Base-by-base conservation (phyloP, 37 sponge, comb jelly and placozoan species). In the Haliclona indistincta region DNA sequence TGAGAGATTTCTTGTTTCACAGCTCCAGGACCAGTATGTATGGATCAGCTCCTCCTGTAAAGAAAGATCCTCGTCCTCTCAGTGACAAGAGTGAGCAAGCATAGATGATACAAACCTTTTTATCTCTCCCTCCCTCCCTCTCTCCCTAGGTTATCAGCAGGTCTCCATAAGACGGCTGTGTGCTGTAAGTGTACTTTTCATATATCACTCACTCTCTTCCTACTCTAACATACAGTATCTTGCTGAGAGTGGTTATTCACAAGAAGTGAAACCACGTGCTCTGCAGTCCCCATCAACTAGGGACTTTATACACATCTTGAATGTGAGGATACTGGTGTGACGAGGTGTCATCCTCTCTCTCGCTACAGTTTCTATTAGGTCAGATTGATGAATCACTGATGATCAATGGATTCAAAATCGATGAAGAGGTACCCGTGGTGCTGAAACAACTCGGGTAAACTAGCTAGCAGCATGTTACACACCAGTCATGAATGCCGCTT, bases 61-160 rank as follows among this genome's bases (percentile, higher is more conserved):
- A 79, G 84, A 89, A 89, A 29, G 90, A 89, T 63, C 90, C 90
- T 22, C 55, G 90, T 23, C 81, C 75, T 2, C 80, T 89, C 37
- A 75, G 56, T 44, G 90, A 89, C 23, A 89, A 84, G 55, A 36
- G 89, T 89, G 79, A 51, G 63, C 0, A 22, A 40, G 54, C 17
- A 69, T 34, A 13, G 42, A n/a, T 67, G 19, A 67, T 13, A 25
- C 4, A 76, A 38, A 29, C 33, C 56, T 54, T 37, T 39, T 37
- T 53, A 13, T 53, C 15, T 20, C 26, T 40, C 2, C 54, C 34
- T 61, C 41, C 13, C 51, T 63, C 63, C 36, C 63, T 74, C 75
- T 43, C 67, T 51, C 68, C 49, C 69, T 61, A 89, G 90, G 71
- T 34, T 84, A 51, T 33, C 85, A 83, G 67, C 44, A 38, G 25